Evolutionary conservation across 2,113 vertebrate species (phyloP).

Genomic region (Thryonomys swinderianus): DNA sequence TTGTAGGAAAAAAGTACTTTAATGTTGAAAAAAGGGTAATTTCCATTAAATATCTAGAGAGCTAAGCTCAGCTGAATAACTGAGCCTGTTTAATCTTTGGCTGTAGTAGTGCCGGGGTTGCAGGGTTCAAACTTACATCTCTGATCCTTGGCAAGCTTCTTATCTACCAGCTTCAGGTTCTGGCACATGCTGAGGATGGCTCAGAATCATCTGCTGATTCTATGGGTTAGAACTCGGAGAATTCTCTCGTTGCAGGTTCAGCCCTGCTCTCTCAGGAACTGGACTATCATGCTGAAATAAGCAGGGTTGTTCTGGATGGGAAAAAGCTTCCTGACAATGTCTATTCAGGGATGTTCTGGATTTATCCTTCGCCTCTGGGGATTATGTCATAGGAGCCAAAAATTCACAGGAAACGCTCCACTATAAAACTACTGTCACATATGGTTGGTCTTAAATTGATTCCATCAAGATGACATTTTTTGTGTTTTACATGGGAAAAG

Average conservation of each 20-base stretch:
- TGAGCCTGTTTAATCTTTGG: conserved; percentile 22
- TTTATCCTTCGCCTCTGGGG: conserved; percentile 5
- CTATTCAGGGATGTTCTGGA: neutral
- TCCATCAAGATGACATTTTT: conserved; percentile 30
- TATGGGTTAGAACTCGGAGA: conserved; percentile 7
- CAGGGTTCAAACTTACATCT: neutral
- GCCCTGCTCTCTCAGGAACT: neutral
- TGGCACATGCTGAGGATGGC: conserved; percentile 49
- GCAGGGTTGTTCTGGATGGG: neutral
- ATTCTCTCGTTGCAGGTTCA: conserved; percentile 34
- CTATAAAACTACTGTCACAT: neutral
- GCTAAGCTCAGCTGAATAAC: neutral
- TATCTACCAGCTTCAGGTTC: conserved; percentile 69
- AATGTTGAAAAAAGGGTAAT: conserved; percentile 9
- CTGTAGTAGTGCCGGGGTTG: neutral
- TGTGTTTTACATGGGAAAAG: conserved; percentile 37
- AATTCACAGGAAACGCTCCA: neutral
- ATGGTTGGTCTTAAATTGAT: neutral
- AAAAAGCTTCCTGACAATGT: conserved; percentile 20
- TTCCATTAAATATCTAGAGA: conserved; percentile 1
- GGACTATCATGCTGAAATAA: conserved; percentile 7
- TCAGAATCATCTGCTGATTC: conserved; percentile 52
- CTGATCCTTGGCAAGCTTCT: conserved; percentile 53
- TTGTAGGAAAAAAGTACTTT: neutral
- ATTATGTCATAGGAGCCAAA: neutral